Conservation (phyloP, 2,888 invertebrate genomes). For the Seladonia tumulorum region DNA sequence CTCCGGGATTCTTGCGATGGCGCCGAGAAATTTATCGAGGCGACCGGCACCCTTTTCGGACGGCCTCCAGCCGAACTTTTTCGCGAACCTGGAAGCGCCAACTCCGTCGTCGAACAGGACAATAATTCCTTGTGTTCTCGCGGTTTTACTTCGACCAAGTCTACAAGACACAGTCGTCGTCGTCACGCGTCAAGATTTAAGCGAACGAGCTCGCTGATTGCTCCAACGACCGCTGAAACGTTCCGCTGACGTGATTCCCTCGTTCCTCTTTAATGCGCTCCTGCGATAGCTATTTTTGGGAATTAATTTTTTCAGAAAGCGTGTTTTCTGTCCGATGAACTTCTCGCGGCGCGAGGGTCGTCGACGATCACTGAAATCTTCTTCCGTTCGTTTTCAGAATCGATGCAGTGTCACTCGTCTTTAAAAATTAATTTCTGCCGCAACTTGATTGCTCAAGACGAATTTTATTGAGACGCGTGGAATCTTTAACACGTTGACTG, state of each 20-base stretch:
- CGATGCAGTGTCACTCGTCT: too few relatives aligned
- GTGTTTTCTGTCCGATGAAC: not conserved
- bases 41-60: slow-evolving; percentile 27
- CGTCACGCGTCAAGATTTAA: slow-evolving; percentile 6
- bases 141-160: not conserved
- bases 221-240: not conserved
- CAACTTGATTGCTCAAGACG: too few relatives aligned
- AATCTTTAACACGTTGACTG: too few relatives aligned
- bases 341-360: too few relatives aligned
- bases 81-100: slow-evolving; percentile 8
- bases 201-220: not conserved
- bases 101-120: not conserved
- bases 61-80: slow-evolving; percentile 14
- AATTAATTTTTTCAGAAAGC: not conserved
- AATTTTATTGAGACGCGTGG: too few relatives aligned
- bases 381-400: not conserved
- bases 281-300: not conserved
- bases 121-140: not conserved
- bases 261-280: not conserved
- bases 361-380: not conserved
- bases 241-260: not conserved
- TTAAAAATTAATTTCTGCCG: too few relatives aligned
- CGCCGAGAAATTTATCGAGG: slow-evolving; percentile 60
- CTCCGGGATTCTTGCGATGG: slow-evolving; percentile 30
- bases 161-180: not conserved